Base-by-base conservation (phyloP, 2,888 invertebrate species). In the Peribatodes rhomboidaria region DNA sequence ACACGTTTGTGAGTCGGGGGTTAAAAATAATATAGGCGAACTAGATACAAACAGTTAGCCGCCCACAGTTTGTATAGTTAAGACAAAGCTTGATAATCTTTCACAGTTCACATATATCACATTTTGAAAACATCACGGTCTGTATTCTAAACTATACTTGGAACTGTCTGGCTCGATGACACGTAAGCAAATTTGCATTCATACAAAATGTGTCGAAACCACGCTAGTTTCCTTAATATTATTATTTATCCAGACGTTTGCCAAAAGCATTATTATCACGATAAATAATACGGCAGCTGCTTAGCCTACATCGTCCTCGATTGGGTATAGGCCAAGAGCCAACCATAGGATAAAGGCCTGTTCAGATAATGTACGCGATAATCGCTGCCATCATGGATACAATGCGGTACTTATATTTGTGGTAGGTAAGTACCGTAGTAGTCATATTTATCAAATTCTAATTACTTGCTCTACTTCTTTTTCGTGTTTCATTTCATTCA, bases 301-400 rank as follows among this genome's bases (percentile, higher is more conserved):
- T 37, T 47, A 55, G 60, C 14, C 37, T 46, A 60, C 14, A 27
- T 14, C 7, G 9, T 47, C 22, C 39, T 47, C 61, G 47, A 67
- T 70, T 74, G 71, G 71, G 66, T 60, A 41, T 47, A 67, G 52
- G 69, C 74, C 70, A 71, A 72, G 67, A 66, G 35, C 53, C 37
- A 42, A 58, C 60, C 27, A 18, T 27, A 59, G 42, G 50, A 69
- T 65, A 71, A 74, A 70, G 50, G 31, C 20, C 18, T 50, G n/a
- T 50, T 50, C 47, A 44, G 20, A 44, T 9, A 20, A 22, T 20
- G 3, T 16, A 11, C 20, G 13, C 20, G 20, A 10, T 44, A 20
- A 20, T 41, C 14, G 8, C 16, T 16, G 4, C 1, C 8, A 16
- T 0, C 6, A 11, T 35, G 35, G 9, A 7, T 8, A 35, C 10